Conservation (phyloP, 2,888 invertebrate species). For the Meganola albula region DNA sequence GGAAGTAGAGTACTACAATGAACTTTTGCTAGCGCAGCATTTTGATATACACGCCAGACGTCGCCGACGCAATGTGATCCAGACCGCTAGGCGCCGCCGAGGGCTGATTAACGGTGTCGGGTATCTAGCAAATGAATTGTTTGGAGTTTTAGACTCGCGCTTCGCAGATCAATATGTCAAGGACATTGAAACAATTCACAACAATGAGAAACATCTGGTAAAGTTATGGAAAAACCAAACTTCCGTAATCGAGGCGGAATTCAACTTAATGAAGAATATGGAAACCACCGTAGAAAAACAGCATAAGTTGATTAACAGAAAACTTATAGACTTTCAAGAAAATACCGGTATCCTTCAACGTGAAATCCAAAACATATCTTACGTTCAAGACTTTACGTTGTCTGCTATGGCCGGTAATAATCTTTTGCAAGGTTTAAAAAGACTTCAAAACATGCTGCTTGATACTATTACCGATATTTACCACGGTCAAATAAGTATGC, state of each 20-base stretch:
- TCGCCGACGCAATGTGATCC: neutral
- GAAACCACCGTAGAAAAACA: slow-evolving; percentile 11
- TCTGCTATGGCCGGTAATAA: slow-evolving; percentile 1
- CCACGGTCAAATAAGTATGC: slow-evolving; percentile 15
- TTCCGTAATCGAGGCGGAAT: slow-evolving; percentile 19
- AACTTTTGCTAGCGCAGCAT: slow-evolving; percentile 13
- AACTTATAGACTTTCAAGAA: neutral
- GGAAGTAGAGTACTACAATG: slow-evolving; percentile 16
- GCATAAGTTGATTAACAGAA: slow-evolving; percentile 12
- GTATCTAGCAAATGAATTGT: slow-evolving; percentile 9
- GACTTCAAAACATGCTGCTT: slow-evolving; percentile 12
- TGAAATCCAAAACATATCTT: neutral
- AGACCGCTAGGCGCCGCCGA: slow-evolving; percentile 1
- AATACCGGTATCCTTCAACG: neutral
- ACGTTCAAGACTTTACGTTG: slow-evolving; percentile 7
- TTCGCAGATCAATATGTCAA: neutral
- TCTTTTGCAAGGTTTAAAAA: slow-evolving; percentile 10
- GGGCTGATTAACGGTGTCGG: slow-evolving; percentile 8
- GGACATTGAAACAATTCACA: neutral
- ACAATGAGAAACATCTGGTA: neutral
- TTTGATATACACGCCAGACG: slow-evolving; percentile 1
- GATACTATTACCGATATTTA: slow-evolving; percentile 14
- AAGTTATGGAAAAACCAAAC: slow-evolving; percentile 11
- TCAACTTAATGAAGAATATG: slow-evolving; percentile 16
- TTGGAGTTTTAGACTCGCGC: slow-evolving; percentile 1